Conservation (phyloP, 2,888 invertebrate species). For the Drosophila maculinotata region DNA sequence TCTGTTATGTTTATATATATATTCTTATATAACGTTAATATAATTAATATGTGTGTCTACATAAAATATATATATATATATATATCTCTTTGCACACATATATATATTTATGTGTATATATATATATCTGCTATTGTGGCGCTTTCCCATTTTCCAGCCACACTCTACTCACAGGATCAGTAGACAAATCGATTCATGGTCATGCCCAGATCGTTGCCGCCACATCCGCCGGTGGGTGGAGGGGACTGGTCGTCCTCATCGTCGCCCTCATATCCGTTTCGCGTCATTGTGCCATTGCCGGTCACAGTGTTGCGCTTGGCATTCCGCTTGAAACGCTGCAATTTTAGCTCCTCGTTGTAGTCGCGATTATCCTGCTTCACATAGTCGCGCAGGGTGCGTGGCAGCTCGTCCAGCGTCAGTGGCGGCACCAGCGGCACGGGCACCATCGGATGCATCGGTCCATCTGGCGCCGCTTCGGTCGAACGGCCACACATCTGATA, state of each 20-base stretch:
- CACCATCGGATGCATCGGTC: conserved; percentile 74
- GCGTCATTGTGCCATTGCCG: conserved; percentile 37
- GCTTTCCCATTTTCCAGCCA: conserved; percentile 15
- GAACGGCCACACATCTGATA: conserved; percentile 87
- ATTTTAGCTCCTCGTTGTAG: conserved; percentile 79
- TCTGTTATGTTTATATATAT: conserved; percentile 11
- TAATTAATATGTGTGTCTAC: conserved; percentile 9
- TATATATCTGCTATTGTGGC: conserved; percentile 4
- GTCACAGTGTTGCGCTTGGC: conserved; percentile 36
- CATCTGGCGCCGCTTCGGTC: conserved; percentile 62
- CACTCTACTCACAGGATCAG: conserved; percentile 59
- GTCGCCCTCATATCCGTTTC: conserved; percentile 66
- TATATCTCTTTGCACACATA: conserved; percentile 17
- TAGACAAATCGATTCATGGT: conserved; percentile 84
- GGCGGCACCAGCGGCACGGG: conserved; percentile 78
- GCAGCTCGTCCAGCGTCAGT: conserved; percentile 81
- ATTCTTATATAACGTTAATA: conserved; percentile 29
- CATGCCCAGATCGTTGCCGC: conserved; percentile 82
- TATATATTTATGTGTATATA: conserved; percentile 12
- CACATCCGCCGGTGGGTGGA: conserved; percentile 83
- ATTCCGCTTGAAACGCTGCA: conserved; percentile 74
- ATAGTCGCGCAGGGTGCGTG: conserved; percentile 82
- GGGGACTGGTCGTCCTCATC: conserved; percentile 84
- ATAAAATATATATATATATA: conserved; percentile 31
- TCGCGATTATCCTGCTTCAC: conserved; percentile 82